Percentiles rank a stretch among this genome's conserved stretches.
phyloP scores from a whole-genome alignment of 2,113 vertebrate species.

The Glaucomys volans region DNA sequence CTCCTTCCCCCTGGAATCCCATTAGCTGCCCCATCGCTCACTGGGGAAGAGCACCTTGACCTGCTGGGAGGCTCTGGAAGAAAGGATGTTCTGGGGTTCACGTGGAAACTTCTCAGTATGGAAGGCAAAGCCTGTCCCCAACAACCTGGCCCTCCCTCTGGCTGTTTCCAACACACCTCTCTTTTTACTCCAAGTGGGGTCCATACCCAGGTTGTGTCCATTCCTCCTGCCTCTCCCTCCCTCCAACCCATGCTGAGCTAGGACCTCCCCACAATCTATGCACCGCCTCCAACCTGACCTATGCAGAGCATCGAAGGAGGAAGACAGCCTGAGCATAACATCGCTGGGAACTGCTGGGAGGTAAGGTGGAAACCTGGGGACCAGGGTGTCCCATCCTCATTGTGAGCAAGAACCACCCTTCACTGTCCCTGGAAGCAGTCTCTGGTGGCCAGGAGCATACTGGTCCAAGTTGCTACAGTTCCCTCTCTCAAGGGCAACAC shows the following conservation, averaged over 20 bases:
- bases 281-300: background rate
- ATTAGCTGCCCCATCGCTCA: background rate
- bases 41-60: too few relatives aligned
- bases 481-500: background rate
- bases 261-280: background rate
- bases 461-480: too few relatives aligned
- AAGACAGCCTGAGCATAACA: background rate
- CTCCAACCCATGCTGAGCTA: background rate
- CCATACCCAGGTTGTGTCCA: fast-evolving
- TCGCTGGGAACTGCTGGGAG: background rate
- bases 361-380: background rate
- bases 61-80: background rate
- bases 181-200: background rate
- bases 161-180: background rate
- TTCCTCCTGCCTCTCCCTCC: too few relatives aligned
- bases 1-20: background rate
- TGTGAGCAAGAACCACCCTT: too few relatives aligned
- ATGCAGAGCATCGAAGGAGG: background rate
- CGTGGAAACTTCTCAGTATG: background rate
- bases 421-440: background rate
- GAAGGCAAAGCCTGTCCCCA: background rate
- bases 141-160: background rate
- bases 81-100: background rate
- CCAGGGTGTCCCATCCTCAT: background rate
- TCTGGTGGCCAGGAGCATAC: background rate